Evolutionary conservation across 2,888 invertebrate species (phyloP), one percentile per base, ranked within the genome.

Genomic region (Zygothrica quintamaculata): DNA sequence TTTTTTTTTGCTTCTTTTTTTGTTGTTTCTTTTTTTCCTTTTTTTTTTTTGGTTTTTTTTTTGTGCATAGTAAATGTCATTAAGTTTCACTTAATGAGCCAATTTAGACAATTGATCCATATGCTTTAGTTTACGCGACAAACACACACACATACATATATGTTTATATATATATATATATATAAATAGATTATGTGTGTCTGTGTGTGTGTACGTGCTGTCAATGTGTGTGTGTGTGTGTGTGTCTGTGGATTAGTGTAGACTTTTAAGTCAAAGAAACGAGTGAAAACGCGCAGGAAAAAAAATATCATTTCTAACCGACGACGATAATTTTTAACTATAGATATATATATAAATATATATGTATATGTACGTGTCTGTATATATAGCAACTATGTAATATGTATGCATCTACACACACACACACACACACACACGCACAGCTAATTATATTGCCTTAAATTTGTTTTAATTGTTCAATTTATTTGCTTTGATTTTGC

Each of bases 31-130:
- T 42, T 51, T 56, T 47, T 53, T 34, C 47, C 40, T 46, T 15
- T 58, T 29, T 29, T 31, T 15, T 43, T 29, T 33, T 34, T 56
- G 18, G 25, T 39, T 53, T 65, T 61, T 44, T 72, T 74, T 57
- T 76, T 80, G 76, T 74, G 76, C 78, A 84, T 78, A 81, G 82
- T 75, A 82, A 82, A 82, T 82, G 84, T 80, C 84, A 82, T 82
- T 84, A 82, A 82, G 82, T 77, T 77, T 84, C 84, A 82, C 84
- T 82, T 82, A 82, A 82, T 82, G 82, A 82, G 82, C 81, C 82
- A 82, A 82, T 82, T 82, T 82, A 82, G 84, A 82, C 84, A 82
- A 82, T 82, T 82, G 82, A 77, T 82, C 73, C 84, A 81, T 81
- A 79, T 79, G 84, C 82, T 74, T 75, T 79, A 80, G 77, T 84